Evolutionary conservation across 2,888 invertebrate species (phyloP), one percentile per base, ranked within the genome.

Genomic region (Cremastobaeus sp.): DNA sequence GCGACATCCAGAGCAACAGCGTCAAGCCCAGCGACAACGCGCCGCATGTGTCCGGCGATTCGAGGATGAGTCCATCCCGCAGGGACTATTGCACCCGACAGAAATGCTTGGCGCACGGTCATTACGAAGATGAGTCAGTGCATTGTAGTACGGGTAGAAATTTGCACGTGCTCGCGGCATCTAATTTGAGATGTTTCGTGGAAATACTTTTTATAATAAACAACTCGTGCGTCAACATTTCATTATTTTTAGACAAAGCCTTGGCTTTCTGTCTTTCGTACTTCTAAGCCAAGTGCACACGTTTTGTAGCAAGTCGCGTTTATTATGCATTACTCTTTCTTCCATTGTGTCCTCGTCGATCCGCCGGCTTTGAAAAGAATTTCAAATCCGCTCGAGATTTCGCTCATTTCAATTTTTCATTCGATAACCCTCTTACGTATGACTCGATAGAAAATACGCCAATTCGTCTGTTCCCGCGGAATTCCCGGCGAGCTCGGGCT

Each of bases 171-270:
- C 66, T 55, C 17, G 18, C 32, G 48, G 32, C 17, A 25, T 57
- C 66, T 66, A 66, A 48, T 66, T 66, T 57, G 50, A 41, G 66
- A 57, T 48, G 41, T 41, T 66, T 57, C 62, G 60, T 60, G 11
- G 47, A 62, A 47, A 55, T 45, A 52, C 48, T 62, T 70, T 62
- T 60, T 60, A 60, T 39, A 54, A 60, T 54, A 60, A 60, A 69
- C 60, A 60, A 54, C 39, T 54, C 32, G 15, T 60, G 54, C 52
- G 59, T 69, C 69, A 60, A 60, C 69, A 69, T 60, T 60, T 39
- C 54, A 69, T 69, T 69, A 69, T 69, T 69, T 69, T 69, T 60
- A 69, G 69, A 60, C 69, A 60, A 69, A 69, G 54, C 69, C 54
- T 59, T 68, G 52, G 59, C 35, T 68, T 59, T 50, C 25, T 20